phyloP scores from a whole-genome alignment of 37 sponge, comb jelly and placozoan genomes.

The Halichondria panicea region DNA sequence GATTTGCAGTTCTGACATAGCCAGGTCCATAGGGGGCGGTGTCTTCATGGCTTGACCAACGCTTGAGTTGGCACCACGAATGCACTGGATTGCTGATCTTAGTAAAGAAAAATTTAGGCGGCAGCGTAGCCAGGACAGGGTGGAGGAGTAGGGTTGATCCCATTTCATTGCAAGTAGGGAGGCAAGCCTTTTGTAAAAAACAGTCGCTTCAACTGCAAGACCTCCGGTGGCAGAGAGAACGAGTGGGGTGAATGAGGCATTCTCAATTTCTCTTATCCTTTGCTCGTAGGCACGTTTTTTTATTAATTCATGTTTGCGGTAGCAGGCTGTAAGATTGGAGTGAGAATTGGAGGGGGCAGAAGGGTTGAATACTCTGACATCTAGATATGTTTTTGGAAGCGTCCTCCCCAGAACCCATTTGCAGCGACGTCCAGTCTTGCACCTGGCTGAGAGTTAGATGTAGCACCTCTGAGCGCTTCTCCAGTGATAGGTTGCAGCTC shows the following conservation, averaged over 20 bases:
- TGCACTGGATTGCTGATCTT: no score
- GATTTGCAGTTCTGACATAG: no score
- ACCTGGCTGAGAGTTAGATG: conserved; percentile 16
- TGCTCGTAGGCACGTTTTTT: conserved; percentile 24
- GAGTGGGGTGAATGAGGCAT: conserved; percentile 14
- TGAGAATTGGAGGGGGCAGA: conserved; percentile 24
- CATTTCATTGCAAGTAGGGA: conserved; percentile 15
- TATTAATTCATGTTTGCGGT: conserved; percentile 6
- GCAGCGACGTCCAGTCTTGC: conserved; percentile 20
- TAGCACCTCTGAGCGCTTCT: conserved; percentile 11
- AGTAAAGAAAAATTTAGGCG: no score
- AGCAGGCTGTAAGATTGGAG: neutral
- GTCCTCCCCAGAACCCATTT: conserved; percentile 28
- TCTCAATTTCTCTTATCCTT: conserved; percentile 9
- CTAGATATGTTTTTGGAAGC: conserved; percentile 18
- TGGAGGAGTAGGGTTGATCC: conserved; percentile 19
- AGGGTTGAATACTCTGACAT: conserved; percentile 41
- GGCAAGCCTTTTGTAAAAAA: conserved; percentile 8
- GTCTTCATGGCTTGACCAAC: no score
- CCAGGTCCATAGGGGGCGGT: no score
- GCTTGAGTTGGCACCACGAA: no score
- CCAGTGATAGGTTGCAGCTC: conserved; percentile 32
- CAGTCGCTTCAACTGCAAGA: conserved; percentile 1
- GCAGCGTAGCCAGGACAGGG: no score
- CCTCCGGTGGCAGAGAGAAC: conserved; percentile 30